Percentiles rank a stretch among this genome's conserved stretches.
Conservation (phyloP, 2,797 vertebrate species). For the Siniperca scherzeri region DNA sequence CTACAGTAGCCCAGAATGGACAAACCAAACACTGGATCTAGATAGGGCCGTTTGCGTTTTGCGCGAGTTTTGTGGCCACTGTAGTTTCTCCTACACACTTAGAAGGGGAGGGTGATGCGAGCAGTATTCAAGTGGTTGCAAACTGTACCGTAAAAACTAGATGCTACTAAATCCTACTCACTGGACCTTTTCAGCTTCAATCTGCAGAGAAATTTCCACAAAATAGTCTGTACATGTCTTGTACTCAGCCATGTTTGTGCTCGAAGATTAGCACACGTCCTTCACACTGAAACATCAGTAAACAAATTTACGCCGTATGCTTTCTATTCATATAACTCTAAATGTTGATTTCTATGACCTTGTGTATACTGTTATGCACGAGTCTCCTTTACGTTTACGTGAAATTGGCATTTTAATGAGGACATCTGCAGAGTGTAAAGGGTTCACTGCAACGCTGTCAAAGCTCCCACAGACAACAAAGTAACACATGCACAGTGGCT, state of each 20-base stretch:
- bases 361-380: background rate
- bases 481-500: conserved; percentile 3
- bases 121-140: too few species aligned
- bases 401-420: conserved; percentile 15
- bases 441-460: conserved; percentile 3
- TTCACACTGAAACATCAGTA: background rate
- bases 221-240: background rate
- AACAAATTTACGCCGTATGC: background rate
- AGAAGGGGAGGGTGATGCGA: too few species aligned
- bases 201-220: background rate
- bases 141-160: too few species aligned
- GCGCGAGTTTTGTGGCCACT: too few species aligned
- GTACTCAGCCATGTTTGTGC: background rate
- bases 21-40: too few species aligned
- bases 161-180: too few species aligned
- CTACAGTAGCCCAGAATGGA: too few species aligned
- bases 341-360: background rate
- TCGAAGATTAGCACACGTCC: background rate
- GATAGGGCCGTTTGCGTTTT: too few species aligned
- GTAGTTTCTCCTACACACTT: too few species aligned
- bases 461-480: conserved; percentile 8
- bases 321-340: background rate
- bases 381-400: conserved; percentile 6
- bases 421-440: background rate
- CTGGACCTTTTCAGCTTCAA: background rate